These are phyloP conservation scores for Chromobotia macracanthus DNA, from an alignment of 2,797 vertebrate genomes.

Conservation along the genomic window DNA sequence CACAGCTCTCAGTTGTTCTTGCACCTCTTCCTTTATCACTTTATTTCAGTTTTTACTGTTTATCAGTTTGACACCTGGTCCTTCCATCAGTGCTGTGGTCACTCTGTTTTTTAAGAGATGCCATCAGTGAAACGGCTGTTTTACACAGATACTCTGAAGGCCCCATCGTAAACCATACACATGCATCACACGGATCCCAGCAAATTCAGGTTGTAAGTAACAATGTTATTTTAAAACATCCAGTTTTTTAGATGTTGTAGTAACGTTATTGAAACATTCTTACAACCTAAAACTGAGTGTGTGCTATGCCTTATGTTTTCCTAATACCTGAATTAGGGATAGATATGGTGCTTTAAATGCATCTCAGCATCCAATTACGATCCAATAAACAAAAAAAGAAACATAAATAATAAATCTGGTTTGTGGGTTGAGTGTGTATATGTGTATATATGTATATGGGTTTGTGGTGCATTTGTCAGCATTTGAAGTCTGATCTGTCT, in stretches of 20 bases:
- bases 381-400: not conserved
- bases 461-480: constrained; percentile 13
- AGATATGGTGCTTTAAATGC: not conserved
- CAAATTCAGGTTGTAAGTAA: too few species aligned
- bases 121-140: constrained; percentile 24
- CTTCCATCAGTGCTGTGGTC: constrained; percentile 33
- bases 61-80: constrained; percentile 56
- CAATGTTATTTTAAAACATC: too few species aligned
- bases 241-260: too few species aligned
- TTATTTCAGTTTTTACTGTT: constrained; percentile 51
- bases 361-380: not conserved
- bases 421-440: not conserved
- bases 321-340: not conserved
- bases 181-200: not conserved
- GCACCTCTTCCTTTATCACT: constrained; percentile 47
- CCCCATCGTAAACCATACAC: not conserved
- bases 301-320: not conserved
- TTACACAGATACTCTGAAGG: constrained; percentile 14
- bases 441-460: constrained; percentile 4
- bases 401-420: not conserved
- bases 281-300: not conserved
- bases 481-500: constrained; percentile 21
- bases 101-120: constrained; percentile 21
- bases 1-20: constrained; percentile 32
- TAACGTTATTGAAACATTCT: too few species aligned